These are phyloP conservation scores for Acanthosepion pharaonis DNA, from an alignment of 2,888 invertebrate genomes.

Conservation along the genomic window DNA sequence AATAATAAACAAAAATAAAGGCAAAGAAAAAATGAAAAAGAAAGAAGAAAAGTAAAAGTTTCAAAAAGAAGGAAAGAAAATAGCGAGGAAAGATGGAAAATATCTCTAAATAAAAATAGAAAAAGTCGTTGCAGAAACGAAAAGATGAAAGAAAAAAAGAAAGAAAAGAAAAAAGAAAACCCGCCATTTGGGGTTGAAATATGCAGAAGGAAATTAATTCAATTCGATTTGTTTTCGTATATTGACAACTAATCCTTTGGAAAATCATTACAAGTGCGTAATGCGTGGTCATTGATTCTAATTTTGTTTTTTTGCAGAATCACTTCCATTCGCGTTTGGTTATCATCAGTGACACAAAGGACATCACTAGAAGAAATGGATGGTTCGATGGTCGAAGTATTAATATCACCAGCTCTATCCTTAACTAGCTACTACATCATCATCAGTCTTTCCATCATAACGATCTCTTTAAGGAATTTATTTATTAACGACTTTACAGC, in stretches of 20 bases:
- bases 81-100: too few species aligned
- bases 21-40: too few species aligned
- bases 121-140: too few species aligned
- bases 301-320: not conserved
- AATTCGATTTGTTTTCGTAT: not conserved
- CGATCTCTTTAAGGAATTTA: not conserved
- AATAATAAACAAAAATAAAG: too few species aligned
- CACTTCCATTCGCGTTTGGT: not conserved
- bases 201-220: slow-evolving; percentile 14
- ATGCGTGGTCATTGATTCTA: not conserved
- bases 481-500: not conserved
- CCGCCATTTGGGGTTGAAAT: not conserved
- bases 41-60: too few species aligned
- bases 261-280: not conserved
- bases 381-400: not conserved
- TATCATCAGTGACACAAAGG: not conserved
- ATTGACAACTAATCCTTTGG: not conserved
- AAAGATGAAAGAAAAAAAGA: too few species aligned
- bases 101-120: too few species aligned
- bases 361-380: not conserved
- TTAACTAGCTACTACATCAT: not conserved
- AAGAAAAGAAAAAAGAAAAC: not conserved
- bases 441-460: not conserved
- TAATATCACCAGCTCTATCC: not conserved
- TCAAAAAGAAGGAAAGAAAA: too few species aligned